These are phyloP conservation scores for Grammomys surdaster DNA, from an alignment of 2,113 vertebrate species.

Conservation along the genomic window DNA sequence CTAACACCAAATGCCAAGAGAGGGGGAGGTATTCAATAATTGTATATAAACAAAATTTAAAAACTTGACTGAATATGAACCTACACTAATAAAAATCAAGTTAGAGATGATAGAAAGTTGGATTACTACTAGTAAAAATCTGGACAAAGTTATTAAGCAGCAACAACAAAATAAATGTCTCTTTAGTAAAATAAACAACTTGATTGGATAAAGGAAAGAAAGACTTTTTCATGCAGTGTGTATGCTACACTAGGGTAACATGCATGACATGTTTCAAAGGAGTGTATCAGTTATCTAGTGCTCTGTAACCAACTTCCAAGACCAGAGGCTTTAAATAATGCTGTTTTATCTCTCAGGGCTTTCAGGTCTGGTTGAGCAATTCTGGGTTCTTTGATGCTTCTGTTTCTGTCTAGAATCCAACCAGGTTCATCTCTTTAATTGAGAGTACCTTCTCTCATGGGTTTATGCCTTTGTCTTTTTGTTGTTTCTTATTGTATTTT, in stretches of 20 bases:
- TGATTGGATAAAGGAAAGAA: constrained; percentile 1
- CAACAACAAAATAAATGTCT: not conserved
- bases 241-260: not conserved
- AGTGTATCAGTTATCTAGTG: not conserved
- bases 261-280: not conserved
- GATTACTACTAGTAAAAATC: not conserved
- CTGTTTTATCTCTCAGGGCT: not conserved
- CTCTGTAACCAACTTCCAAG: not conserved
- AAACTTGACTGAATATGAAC: not conserved
- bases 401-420: too few relatives aligned
- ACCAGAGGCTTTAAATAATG: not conserved
- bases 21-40: not conserved
- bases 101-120: not conserved
- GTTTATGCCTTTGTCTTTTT: not conserved
- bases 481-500: not conserved
- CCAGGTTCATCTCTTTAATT: not conserved
- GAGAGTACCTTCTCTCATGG: not conserved
- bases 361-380: not conserved
- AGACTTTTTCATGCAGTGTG: not conserved
- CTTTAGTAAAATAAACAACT: not conserved
- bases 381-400: not conserved
- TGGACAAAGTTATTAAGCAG: not conserved
- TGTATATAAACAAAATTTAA: not conserved
- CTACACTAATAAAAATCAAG: not conserved
- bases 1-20: not conserved